Evolutionary conservation across 2,888 invertebrate species (phyloP), one percentile per base, ranked within the genome.

Genomic region (Uloborus plumipes): DNA sequence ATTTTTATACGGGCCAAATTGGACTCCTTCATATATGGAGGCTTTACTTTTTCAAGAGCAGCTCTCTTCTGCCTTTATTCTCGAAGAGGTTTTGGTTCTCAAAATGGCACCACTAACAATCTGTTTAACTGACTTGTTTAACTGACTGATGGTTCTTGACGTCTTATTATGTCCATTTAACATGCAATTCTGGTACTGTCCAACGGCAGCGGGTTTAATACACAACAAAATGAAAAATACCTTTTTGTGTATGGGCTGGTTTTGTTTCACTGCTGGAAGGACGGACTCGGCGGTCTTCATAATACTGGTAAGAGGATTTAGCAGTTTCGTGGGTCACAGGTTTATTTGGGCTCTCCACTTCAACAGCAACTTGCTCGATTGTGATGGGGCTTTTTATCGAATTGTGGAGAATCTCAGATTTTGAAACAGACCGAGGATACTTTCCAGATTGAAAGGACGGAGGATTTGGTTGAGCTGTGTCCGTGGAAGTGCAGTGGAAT

Each of bases 341-440:
- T 20, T 74, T 74, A n/a, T 64, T 49, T 49, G 55, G 26, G 9
- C 53, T 26, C 15, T 76, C 50, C 2, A 62, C 51, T 49, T 83
- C 83, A 11, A 77, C 58, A 50, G 74, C 64, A n/a, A 84, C 76
- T 31, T 84, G 84, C 55, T 84, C 84, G 26, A 84, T 81, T 31
- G 81, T 84, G 39, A 84, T 76, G 16, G 85, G 85, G 20, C 84
- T 84, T 26, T 82, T 84, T 16, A 80, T 73, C n/a, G 85, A 72
- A 49, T 47, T 76, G 50, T 83, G 83, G 0, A 73, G 66, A 7
- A 73, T 72, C 39, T 83, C 83, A 11, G 83, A 77, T 73, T 83
- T 76, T 55, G 83, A 82, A 22, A 82, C 73, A 62, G 83, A 77
- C 2, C 73, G 77, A 59, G 77, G 77, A 39, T 73, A 77, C 15